Conservation (phyloP, 2,797 vertebrate genomes). For the Sebastes itinus region DNA sequence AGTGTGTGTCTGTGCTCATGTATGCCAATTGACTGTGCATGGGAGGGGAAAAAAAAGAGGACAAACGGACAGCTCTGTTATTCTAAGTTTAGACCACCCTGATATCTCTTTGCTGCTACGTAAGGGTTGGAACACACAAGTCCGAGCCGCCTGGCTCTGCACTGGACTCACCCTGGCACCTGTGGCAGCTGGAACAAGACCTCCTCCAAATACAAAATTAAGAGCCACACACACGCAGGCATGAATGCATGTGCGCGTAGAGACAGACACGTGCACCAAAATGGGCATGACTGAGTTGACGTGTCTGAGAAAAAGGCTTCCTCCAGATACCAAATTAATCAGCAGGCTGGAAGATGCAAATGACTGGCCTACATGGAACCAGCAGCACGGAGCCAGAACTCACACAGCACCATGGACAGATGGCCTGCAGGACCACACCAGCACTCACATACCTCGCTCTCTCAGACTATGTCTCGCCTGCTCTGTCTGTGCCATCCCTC, state of each 20-base stretch:
- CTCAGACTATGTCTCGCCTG: slow-evolving; percentile 35
- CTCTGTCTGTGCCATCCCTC: slow-evolving; percentile 46
- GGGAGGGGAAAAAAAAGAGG: slow-evolving; percentile 11
- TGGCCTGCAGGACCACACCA: slow-evolving; percentile 73
- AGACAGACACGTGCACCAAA: neutral
- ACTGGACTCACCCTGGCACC: slow-evolving; percentile 41
- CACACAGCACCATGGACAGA: slow-evolving; percentile 74
- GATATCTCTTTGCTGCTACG: slow-evolving; percentile 16
- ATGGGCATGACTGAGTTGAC: slow-evolving; percentile 45
- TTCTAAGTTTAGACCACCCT: slow-evolving; percentile 55
- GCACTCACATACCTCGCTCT: slow-evolving; percentile 39
- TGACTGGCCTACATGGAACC: slow-evolving; percentile 76
- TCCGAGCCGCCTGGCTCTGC: slow-evolving; percentile 28
- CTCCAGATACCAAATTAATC: slow-evolving; percentile 79
- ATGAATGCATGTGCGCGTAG: neutral
- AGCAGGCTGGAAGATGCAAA: slow-evolving; percentile 78
- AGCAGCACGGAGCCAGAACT: slow-evolving; percentile 65
- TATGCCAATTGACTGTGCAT: slow-evolving; percentile 3
- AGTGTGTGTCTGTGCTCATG: neutral
- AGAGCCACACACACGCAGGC: slow-evolving; percentile 17
- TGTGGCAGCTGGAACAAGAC: slow-evolving; percentile 31
- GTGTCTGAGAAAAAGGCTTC: slow-evolving; percentile 55
- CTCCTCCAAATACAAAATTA: slow-evolving; percentile 47
- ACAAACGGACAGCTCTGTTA: slow-evolving; percentile 32
- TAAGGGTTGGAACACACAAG: slow-evolving; percentile 15